Conservation (phyloP, 2,888 invertebrate species). For the Danaus chrysippus region DNA sequence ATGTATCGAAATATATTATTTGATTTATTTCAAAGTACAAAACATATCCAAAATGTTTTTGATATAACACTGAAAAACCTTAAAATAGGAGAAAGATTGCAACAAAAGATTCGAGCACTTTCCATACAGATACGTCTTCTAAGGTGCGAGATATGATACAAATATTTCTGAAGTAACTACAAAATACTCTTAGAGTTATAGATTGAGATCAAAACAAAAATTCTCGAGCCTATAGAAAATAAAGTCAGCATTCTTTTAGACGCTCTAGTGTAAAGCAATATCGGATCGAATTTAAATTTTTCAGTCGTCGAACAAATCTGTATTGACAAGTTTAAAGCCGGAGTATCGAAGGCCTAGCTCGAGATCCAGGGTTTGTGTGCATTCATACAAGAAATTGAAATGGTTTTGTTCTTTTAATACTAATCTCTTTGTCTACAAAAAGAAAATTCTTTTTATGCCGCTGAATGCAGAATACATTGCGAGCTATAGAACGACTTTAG, state of each 20-base stretch:
- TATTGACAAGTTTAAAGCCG: conserved; percentile 34
- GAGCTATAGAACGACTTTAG: background rate
- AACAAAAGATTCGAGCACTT: too few species aligned
- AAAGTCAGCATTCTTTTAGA: conserved; percentile 36
- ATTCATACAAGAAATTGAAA: conserved; percentile 30
- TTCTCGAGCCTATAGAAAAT: conserved; percentile 16
- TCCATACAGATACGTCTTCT: too few species aligned
- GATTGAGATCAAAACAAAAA: conserved; percentile 5
- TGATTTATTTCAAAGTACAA: too few species aligned
- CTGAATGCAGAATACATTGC: conserved; percentile 6
- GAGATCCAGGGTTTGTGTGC: conserved; percentile 19
- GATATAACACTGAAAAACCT: too few species aligned
- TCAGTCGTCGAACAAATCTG: conserved; percentile 43
- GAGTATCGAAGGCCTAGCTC: conserved; percentile 14
- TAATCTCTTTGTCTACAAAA: conserved; percentile 4
- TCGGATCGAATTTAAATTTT: conserved; percentile 44
- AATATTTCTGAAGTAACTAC: too few species aligned
- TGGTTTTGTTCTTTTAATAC: conserved; percentile 22
- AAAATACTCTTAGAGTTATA: background rate
- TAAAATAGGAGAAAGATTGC: too few species aligned
- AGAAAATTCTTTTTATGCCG: conserved; percentile 1
- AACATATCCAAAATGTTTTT: too few species aligned
- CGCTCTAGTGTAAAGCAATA: conserved; percentile 33
- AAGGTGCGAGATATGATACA: too few species aligned
- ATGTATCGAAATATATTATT: too few species aligned